These are phyloP conservation scores for Lamprotornis superbus DNA, from an alignment of 2,113 vertebrate species.

Conservation along the genomic window DNA sequence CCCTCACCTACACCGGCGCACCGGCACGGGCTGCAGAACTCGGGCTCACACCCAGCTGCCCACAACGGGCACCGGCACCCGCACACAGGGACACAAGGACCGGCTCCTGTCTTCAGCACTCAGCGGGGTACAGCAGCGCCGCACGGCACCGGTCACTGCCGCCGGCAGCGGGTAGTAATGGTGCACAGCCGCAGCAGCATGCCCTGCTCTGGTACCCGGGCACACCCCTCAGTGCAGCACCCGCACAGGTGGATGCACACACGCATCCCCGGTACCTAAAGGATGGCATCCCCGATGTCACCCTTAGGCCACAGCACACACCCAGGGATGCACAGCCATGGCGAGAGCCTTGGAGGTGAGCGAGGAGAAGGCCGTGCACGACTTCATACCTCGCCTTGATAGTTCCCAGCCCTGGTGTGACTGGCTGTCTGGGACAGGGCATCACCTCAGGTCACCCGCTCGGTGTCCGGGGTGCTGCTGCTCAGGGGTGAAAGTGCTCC, in stretches of 20 bases:
- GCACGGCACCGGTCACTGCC: not conserved
- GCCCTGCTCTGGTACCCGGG: not conserved
- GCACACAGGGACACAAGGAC: not conserved
- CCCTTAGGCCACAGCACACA: not conserved
- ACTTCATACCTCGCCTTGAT: not conserved
- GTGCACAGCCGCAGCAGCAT: not conserved
- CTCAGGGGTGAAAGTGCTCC: no score
- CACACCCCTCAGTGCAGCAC: not conserved
- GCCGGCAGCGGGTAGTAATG: not conserved
- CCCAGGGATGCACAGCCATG: fast-evolving
- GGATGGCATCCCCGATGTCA: not conserved
- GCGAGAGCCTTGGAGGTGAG: not conserved
- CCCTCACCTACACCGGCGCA: not conserved
- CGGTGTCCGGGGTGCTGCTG: not conserved
- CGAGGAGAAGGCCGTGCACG: not conserved
- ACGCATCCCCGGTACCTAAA: fast-evolving
- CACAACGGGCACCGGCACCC: not conserved
- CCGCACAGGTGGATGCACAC: not conserved
- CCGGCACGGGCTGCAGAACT: not conserved
- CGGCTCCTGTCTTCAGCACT: not conserved
- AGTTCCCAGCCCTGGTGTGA: not conserved
- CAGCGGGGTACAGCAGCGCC: not conserved
- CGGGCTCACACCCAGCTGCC: not conserved
- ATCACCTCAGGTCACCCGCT: fast-evolving
- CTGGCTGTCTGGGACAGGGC: fast-evolving